Evolutionary conservation across 2,888 invertebrate genomes (phyloP).

Genomic region (Melanotus villosus): DNA sequence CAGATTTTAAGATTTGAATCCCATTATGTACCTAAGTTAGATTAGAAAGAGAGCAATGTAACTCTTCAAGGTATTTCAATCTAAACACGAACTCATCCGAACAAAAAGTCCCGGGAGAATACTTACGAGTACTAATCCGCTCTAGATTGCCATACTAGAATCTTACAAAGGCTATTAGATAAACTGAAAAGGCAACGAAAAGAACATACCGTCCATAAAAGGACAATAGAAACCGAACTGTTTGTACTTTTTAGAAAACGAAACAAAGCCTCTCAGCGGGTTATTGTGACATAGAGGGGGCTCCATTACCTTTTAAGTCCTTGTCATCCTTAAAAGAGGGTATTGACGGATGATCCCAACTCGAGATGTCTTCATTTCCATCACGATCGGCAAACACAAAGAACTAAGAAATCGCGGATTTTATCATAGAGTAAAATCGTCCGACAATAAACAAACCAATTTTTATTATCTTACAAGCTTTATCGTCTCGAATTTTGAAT

Average conservation of each 20-base stretch:
- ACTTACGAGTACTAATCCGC: not conserved
- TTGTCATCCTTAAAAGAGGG: conserved; percentile 52
- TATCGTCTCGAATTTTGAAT: too few relatives aligned
- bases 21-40: too few relatives aligned
- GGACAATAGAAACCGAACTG: conserved; percentile 49
- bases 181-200: conserved; percentile 44
- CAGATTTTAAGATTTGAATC: too few relatives aligned
- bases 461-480: too few relatives aligned
- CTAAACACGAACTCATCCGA: too few relatives aligned
- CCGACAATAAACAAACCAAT: too few relatives aligned
- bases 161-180: conserved; percentile 22
- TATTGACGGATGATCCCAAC: conserved; percentile 54
- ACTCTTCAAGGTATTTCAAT: too few relatives aligned
- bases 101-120: not conserved
- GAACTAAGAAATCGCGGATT: not conserved
- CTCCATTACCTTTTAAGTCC: conserved; percentile 48
- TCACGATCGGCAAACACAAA: too few relatives aligned
- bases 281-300: conserved; percentile 49
- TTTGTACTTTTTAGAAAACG: conserved; percentile 44
- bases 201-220: conserved; percentile 44
- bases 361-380: conserved; percentile 51
- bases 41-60: too few relatives aligned
- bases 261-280: conserved; percentile 50
- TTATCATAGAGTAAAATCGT: not conserved
- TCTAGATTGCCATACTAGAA: conserved; percentile 15